Base-by-base conservation (phyloP, 2,888 invertebrate species). In the Ochlodes sylvanus region DNA sequence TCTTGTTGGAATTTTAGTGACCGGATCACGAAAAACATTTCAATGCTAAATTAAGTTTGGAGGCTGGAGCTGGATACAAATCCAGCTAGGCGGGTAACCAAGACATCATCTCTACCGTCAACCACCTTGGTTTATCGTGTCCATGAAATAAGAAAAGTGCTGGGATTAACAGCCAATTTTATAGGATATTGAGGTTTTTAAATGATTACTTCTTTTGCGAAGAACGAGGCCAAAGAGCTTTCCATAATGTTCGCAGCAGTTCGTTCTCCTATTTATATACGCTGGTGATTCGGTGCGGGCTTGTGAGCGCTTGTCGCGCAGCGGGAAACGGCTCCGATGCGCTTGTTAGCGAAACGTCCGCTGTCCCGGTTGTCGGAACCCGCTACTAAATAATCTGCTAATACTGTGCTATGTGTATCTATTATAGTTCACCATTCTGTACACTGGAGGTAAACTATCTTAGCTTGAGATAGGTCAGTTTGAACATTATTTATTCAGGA, bases 351-450 rank as follows among this genome's bases (percentile, higher is more conserved):
- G 41, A 42, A 58, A 58, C 58, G 42, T 42, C 17, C 42, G 41
- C 58, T 21, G 58, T 58, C 56, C 58, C 21, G n/a, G 41, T 42
- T 58, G 58, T 58, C 58, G 58, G 58, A 42, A 58, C 41, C 50
- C 50, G 50, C 50, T 50, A 50, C 50, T 50, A 50, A 50, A 50
- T 50, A 50, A 50, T 50, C 19, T 19, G 10, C 50, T 19, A 50
- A 19, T 50, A 50, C 19, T 50, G 10, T 17, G 7, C 44, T 47
- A 12, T 19, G 3, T 19, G 4, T 19, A 19, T 19, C 10, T 50
- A 50, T 50, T n/a, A 50, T 12, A 10, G 17, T 50, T n/a, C 10
- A 50, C 19, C 19, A 19, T 47, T 47, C 14, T 17, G 47, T 47
- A 7, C 17, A 10, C 19, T 12, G 19, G 44, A 47, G 44, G 44